Evolutionary conservation across 2,888 invertebrate species (phyloP).

Genomic region (Drosophila buzzatii): DNA sequence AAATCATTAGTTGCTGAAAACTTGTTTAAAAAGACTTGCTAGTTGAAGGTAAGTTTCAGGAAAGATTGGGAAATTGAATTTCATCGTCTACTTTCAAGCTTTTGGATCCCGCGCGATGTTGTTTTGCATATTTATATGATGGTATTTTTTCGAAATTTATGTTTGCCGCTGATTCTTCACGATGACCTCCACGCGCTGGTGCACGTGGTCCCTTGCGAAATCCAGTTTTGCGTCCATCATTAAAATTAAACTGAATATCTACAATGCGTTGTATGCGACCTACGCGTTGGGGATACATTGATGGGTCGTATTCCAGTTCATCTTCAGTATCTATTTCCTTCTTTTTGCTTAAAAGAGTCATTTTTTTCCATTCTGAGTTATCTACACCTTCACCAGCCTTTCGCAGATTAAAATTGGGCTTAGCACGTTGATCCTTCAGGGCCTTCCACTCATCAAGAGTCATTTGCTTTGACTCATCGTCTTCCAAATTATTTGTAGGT

Average conservation of each 20-base stretch:
- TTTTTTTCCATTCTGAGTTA: conserved; percentile 95
- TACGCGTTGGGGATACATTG: conserved; percentile 93
- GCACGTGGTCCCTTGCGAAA: conserved; percentile 88
- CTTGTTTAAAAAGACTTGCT: conserved; percentile 12
- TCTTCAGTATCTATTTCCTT: conserved; percentile 89
- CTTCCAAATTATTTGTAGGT: conserved; percentile 86
- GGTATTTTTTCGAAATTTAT: conserved; percentile 77
- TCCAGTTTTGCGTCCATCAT: conserved; percentile 91
- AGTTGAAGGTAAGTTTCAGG: conserved; percentile 86
- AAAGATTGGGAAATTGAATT: conserved; percentile 97
- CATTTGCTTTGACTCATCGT: conserved; percentile 93
- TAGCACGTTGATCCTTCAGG: conserved; percentile 90
- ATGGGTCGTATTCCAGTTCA: conserved; percentile 90
- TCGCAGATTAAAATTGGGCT: conserved; percentile 95
- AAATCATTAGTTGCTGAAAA: conserved; percentile 37
- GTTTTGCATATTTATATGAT: conserved; percentile 61
- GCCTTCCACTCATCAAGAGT: conserved; percentile 98
- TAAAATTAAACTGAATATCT: conserved; percentile 95
- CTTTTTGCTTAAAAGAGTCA: conserved; percentile 91
- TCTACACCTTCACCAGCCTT: conserved; percentile 98
- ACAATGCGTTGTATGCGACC: conserved; percentile 94
- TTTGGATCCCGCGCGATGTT: conserved; percentile 71
- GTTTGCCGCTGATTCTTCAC: conserved; percentile 54
- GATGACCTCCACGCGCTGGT: conserved; percentile 66
- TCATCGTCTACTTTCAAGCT: conserved; percentile 97